phyloP scores from a whole-genome alignment of 1,140 invertebrate species.

The Lithobius niger region DNA sequence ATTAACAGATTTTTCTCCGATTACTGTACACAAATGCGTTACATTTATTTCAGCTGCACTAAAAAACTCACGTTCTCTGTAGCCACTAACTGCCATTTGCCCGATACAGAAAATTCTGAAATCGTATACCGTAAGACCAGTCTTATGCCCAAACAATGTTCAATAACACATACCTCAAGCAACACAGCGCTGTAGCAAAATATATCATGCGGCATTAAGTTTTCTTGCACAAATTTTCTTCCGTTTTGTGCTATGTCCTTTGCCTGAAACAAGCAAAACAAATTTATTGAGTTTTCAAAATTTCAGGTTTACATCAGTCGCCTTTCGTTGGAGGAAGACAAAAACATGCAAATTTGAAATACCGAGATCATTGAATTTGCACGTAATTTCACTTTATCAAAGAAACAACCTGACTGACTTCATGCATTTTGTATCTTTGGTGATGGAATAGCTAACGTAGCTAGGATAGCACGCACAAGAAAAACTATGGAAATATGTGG shows the following conservation, averaged over 20 bases:
- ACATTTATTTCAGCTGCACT: too few relatives aligned
- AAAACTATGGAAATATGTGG: too few relatives aligned
- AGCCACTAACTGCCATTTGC: too few relatives aligned
- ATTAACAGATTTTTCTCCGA: too few relatives aligned
- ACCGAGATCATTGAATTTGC: neutral
- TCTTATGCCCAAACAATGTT: too few relatives aligned
- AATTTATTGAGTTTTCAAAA: neutral
- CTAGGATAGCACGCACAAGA: too few relatives aligned
- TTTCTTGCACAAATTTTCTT: conserved; percentile 54
- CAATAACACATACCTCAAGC: conserved; percentile 55
- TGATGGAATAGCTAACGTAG: neutral
- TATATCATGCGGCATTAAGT: conserved; percentile 71
- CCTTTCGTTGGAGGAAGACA: too few relatives aligned
- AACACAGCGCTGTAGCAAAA: conserved; percentile 78
- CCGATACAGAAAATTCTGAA: too few relatives aligned
- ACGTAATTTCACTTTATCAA: conserved; percentile 1
- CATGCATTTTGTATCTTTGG: neutral
- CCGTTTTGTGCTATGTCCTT: conserved; percentile 54
- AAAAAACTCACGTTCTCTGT: too few relatives aligned
- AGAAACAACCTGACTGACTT: neutral
- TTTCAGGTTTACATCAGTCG: neutral
- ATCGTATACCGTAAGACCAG: too few relatives aligned
- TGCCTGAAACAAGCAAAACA: conserved; percentile 31
- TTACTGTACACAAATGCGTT: too few relatives aligned
- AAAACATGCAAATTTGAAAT: too few relatives aligned